Evolutionary conservation across 1,140 invertebrate genomes (phyloP), one percentile per base, ranked within the genome.

Genomic region (Helicoverpa armigera): DNA sequence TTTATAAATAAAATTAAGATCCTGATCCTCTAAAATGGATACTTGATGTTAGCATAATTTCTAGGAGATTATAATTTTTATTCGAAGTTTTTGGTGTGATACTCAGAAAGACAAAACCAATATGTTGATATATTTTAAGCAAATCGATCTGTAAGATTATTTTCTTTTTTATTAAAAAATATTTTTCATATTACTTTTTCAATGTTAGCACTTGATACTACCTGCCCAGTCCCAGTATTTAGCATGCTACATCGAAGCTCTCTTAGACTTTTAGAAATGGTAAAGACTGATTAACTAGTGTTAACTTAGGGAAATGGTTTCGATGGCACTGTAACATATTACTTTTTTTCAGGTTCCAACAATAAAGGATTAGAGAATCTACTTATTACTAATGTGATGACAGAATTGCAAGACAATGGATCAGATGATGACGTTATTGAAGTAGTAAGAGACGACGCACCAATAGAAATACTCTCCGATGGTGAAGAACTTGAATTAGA

Each of bases 371-470:
- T 79, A 16, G 63, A 79, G 35, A 84, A 86, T 56, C 14, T 88
- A 14, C 35, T 85, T 29, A 88, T 89, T 72, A 86, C 76, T 58
- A 85, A 77, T 43, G 78, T 89, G 5, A 82, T 80, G 29, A 83
- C 86, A n/a, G 72, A 86, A 81, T 70, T 82, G 86, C 48, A 11
- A 23, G 61, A 88, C 16, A 85, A 89, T 63, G 86, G 82, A n/a
- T 94, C 93, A 18, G 93, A 94, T 79, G 94, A 95, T 85, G 94
- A 95, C 69, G 92, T 94, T 9, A 94, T 95, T 72, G 94, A 95
- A 88, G 94, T 95, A 16, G 89, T 94, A 43, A 88, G 91, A 83
- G 94, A 94, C 70, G 94, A 95, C 81, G 91, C 92, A 9, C 94
- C 94, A 1, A 95, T 95, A 35, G 92, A 94, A 87, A 94, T 95